Percentiles rank a stretch among this genome's conserved stretches.
These are phyloP conservation scores for Thymelicus sylvestris DNA, from an alignment of 2,888 invertebrate species.

Conservation along the genomic window DNA sequence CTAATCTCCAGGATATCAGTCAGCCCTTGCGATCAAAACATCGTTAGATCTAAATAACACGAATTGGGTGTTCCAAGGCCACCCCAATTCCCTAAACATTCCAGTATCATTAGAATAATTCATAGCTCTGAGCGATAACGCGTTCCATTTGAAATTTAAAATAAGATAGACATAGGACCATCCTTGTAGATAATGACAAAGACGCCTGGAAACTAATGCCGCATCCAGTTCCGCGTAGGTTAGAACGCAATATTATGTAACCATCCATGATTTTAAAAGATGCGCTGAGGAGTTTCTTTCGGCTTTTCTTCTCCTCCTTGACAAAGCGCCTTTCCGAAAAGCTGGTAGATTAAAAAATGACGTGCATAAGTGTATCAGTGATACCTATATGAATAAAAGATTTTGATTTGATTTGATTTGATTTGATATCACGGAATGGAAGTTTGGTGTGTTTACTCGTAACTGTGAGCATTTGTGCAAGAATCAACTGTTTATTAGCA, in stretches of 20 bases:
- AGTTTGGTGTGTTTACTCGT: not conserved
- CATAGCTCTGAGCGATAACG: constrained; percentile 13
- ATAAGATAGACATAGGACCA: not conserved
- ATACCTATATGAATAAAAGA: no score
- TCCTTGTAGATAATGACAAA: not conserved
- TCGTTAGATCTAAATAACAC: not conserved
- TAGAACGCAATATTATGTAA: no score
- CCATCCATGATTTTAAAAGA: no score
- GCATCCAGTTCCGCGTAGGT: no score
- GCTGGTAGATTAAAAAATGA: no score
- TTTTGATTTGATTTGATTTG: no score
- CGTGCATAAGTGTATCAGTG: no score
- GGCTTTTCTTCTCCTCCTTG: no score
- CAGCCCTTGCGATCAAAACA: not conserved
- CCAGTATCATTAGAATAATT: constrained; percentile 23
- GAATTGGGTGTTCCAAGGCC: constrained; percentile 8
- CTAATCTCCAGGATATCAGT: not conserved
- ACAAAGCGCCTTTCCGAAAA: no score
- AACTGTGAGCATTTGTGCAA: not conserved
- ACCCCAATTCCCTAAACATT: constrained; percentile 18
- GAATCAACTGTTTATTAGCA: not conserved
- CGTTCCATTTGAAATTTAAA: not conserved
- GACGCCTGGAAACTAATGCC: no score
- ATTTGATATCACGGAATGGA: not conserved
- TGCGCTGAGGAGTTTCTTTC: no score